These are phyloP conservation scores for Percopsis transmontana DNA, from an alignment of 2,113 vertebrate genomes.

Conservation along the genomic window DNA sequence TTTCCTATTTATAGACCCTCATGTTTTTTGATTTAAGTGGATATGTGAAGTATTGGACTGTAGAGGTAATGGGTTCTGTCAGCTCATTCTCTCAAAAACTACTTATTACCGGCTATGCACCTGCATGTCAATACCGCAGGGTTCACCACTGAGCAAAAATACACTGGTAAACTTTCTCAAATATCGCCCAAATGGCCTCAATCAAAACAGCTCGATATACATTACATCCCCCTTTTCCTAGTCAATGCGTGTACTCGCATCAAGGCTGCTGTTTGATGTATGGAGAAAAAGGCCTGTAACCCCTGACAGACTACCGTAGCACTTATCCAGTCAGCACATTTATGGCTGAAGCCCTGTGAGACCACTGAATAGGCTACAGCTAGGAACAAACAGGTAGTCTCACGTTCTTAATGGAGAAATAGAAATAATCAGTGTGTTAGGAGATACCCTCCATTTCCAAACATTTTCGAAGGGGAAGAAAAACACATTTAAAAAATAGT, in stretches of 20 bases:
- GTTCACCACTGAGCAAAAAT: slow-evolving; percentile 46
- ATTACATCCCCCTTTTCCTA: slow-evolving; percentile 31
- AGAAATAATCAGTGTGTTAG: slow-evolving; percentile 30
- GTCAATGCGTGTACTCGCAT: slow-evolving; percentile 35
- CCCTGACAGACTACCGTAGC: background rate
- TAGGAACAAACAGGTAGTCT: background rate
- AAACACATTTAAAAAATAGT: slow-evolving; percentile 6
- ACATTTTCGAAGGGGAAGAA: too few species aligned
- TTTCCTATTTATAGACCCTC: slow-evolving; percentile 56
- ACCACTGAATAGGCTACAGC: background rate
- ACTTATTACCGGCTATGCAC: slow-evolving; percentile 58
- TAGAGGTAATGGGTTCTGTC: slow-evolving; percentile 66
- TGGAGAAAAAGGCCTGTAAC: background rate
- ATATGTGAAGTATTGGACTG: slow-evolving; percentile 57
- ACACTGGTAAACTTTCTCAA: slow-evolving; percentile 53
- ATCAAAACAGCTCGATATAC: slow-evolving; percentile 58
- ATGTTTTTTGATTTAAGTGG: slow-evolving; percentile 62
- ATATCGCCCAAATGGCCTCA: slow-evolving; percentile 50
- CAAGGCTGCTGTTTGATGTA: slow-evolving; percentile 39
- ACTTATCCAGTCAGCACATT: slow-evolving; percentile 50
- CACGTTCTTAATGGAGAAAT: background rate
- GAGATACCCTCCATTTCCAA: background rate
- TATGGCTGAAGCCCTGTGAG: slow-evolving; percentile 3
- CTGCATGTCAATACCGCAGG: slow-evolving; percentile 55
- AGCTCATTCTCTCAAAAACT: slow-evolving; percentile 43